Base-by-base conservation (phyloP, 2,797 vertebrate genomes). In the Macropodus opercularis region DNA sequence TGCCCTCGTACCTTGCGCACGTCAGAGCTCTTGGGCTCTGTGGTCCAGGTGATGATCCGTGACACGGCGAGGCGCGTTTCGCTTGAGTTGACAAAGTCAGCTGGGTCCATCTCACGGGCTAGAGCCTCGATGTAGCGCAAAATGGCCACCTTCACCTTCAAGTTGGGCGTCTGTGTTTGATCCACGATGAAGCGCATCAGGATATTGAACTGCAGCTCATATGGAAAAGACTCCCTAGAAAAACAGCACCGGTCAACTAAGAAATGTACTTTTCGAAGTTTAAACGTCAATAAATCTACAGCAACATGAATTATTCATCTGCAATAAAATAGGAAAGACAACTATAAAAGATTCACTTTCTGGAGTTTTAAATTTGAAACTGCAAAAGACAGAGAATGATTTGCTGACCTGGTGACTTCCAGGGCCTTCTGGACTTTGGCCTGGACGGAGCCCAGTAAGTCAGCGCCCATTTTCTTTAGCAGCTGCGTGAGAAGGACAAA, bases 151-250 rank as follows among this genome's bases (percentile, higher is more conserved):
- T 98, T 98, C 59, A 98, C 96, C 94, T 97, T 84, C 71, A 98
- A 92, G 86, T 97, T 98, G 75, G 96, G 96, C 29, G 96, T 98
- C 87, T 98, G 96, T 2, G 96, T 98, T 81, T 98, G 96, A 89
- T 98, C 96, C 77, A 98, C 96, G 72, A 97, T 97, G 87, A 98
- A 98, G 29, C 96, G 92, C 96, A 98, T 97, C 87, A 98, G 89
- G 90, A 98, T 98, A 82, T 96, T 97, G 90, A 98, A 98, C 53
- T 98, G 96, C 71, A 96, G 96, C 88, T 98, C 96, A 48, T 94
- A 97, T 0, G 95, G 94, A 81, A 98, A 98, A 29, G 95, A 98
- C 79, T 98, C 96, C 80, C 96, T 98, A 84, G 39, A 22, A 65
- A 21, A n/a, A 5, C 8, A 31, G 18, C 1, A 10, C 35, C 17